Evolutionary conservation across 2,888 invertebrate genomes (phyloP), one percentile per base, ranked within the genome.

Genomic region (Mongoloraphidia duomilia): DNA sequence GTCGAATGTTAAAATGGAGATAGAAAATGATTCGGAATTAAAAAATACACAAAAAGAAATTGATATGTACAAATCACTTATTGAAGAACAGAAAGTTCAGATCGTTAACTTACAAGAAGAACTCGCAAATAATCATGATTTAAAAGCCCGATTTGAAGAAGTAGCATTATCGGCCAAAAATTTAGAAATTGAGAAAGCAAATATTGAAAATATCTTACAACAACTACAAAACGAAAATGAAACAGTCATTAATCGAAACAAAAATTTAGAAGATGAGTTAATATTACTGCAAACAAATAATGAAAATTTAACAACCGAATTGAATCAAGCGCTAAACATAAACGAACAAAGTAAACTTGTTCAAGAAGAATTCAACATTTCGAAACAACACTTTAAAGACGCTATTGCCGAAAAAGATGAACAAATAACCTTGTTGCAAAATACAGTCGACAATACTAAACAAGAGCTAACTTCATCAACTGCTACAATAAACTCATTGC

Each of bases 41-140:
- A 44, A 49, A 34, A 60, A 63, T 0, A 59, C 62, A 1, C 63
- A 65, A 38, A 62, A 61, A 0, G 65, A 67, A 51, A 60, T 65
- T 56, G 57, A 62, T 46, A 65, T 67, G 33, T 52, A 68, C 2
- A 63, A 65, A 44, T 59, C 62, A 0, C 52, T 69, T n/a, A 62
- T 65, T 2, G 56, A 59, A 1, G 68, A 69, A 45, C 68, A 69
- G 55, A 68, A 69, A 54, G 62, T 66, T 46, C 66, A 68, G 65
- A 43, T 57, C 60, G n/a, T 63, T 60, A 34, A 64, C 64, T 43
- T 48, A 38, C 65, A 66, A 37, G 59, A 58, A 44, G 67, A 68
- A 53, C 57, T 60, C 55, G 60, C 35, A 52, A 60, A 6, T 59
- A 62, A 58, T 49, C 72, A 54, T 57, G 65, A 58, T 26, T 26